A percentile compares a stretch with the other conserved stretches of the same genome.
Evolutionary conservation across 1,140 invertebrate genomes (phyloP).

Genomic region (Octopus bimaculoides): DNA sequence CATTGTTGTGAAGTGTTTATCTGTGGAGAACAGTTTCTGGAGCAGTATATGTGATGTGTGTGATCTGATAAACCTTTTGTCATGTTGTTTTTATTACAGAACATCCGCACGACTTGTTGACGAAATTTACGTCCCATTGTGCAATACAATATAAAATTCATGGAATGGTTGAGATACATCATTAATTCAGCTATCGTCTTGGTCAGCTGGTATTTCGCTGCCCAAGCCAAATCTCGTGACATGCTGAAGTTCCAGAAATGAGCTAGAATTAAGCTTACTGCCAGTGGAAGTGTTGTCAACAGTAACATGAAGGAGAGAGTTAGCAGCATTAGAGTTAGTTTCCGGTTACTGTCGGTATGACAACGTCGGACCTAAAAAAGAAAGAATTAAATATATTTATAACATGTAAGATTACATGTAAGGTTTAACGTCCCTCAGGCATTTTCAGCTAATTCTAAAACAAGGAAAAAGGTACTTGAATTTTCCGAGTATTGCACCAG

Average conservation of each 20-base stretch:
- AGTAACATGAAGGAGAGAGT: conserved; percentile 53
- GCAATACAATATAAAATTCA: conserved; percentile 58
- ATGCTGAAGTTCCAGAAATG: conserved; percentile 38
- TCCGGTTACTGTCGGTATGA: conserved; percentile 35
- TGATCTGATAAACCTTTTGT: conserved; percentile 18
- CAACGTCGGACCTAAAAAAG: conserved; percentile 17
- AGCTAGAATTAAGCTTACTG: conserved; percentile 43
- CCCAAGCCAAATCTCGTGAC: conserved; percentile 11
- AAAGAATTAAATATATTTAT: neutral
- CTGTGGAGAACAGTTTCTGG: conserved; percentile 14
- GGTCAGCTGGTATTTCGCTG: conserved; percentile 35
- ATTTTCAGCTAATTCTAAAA: too few species aligned
- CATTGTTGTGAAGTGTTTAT: neutral
- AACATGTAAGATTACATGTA: too few species aligned
- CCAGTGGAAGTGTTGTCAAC: conserved; percentile 54
- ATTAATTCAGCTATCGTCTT: conserved; percentile 48
- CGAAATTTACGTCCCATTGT: conserved; percentile 54
- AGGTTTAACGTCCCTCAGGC: too few species aligned
- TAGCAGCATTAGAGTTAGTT: conserved; percentile 51
- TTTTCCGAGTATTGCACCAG: too few species aligned
- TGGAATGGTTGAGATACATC: conserved; percentile 57
- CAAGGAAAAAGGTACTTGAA: too few species aligned
- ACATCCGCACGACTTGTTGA: conserved; percentile 25
- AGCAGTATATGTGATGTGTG: conserved; percentile 31
- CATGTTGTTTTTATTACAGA: neutral